Evolutionary conservation across 2,888 invertebrate genomes (phyloP), one percentile per base, ranked within the genome.

Genomic region (Micoletzkya japonica): DNA sequence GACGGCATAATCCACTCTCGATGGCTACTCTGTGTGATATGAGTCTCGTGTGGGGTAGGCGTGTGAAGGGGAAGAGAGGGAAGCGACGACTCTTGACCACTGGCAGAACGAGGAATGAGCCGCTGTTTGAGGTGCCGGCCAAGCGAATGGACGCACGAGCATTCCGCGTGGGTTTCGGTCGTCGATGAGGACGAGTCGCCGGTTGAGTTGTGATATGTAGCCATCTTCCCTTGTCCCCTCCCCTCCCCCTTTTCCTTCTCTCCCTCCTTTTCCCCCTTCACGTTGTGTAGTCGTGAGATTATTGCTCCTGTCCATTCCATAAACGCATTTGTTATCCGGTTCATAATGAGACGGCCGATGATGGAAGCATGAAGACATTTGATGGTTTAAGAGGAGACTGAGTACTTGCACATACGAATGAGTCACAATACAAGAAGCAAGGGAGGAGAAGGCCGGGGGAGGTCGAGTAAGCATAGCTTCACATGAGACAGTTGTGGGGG

Each of bases 121-220:
- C 52, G 66, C 24, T 20, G 36, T 66, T 56, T 49, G 49, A 24
- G 10, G 4, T 37, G 14, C 44, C 34, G 32, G 44, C 17, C 24
- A 68, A 68, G 59, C 49, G 60, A 6, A 69, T 69, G 69, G 69
- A 69, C 60, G 56, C 58, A 30, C 2, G 20, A 7, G 36, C 34
- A 1, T 69, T 69, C 69, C 50, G 52, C 7, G 59, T 69, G 6
- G 69, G 69, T 14, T 60, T 69, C 59, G 69, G 69, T 4, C 4
- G 68, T 34, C 39, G 68, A 26, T 68, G 59, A 59, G 10, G 59
- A 37, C 39, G 52, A 24, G 50, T 50, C 52, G n/a, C 14, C 44
- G 44, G 20, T 17, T 17, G 44, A 44, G 52, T n/a, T 52, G n/a
- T 30, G 60, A 50, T 50, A 63, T 44, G 63, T 63, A 50, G 49